A percentile compares a stretch with the other conserved stretches of the same genome.
These are phyloP conservation scores for Addax nasomaculatus DNA, from an alignment of 2,113 vertebrate species.

Conservation along the genomic window DNA sequence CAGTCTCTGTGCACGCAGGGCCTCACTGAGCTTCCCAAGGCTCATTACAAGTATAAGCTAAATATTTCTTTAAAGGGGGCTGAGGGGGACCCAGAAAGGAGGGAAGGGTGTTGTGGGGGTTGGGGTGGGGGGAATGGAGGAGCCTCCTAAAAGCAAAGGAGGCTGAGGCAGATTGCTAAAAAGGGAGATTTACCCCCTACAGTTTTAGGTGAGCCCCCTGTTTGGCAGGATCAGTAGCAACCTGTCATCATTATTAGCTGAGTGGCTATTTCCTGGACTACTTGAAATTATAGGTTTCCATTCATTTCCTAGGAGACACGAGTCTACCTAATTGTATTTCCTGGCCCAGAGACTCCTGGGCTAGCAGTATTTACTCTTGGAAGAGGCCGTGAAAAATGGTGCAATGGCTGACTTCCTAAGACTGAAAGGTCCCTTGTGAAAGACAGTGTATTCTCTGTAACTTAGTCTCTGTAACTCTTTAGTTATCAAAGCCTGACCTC, in stretches of 20 bases:
- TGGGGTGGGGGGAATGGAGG: neutral
- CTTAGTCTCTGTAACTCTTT: neutral
- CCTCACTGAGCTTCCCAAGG: slow-evolving; percentile 76
- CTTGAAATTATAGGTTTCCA: slow-evolving; percentile 21
- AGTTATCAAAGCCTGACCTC: neutral
- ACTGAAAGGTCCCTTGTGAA: neutral
- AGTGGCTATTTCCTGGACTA: neutral
- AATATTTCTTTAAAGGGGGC: slow-evolving; percentile 79
- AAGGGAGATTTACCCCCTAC: neutral
- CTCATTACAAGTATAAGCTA: slow-evolving; percentile 83
- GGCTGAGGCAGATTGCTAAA: neutral
- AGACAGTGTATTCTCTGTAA: neutral
- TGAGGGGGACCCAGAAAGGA: slow-evolving; percentile 42
- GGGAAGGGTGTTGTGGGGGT: neutral
- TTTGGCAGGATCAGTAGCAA: neutral
- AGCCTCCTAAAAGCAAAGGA: slow-evolving; percentile 68
- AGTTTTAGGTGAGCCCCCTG: neutral
- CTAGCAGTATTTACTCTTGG: neutral
- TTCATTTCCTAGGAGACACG: slow-evolving; percentile 5
- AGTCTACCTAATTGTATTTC: neutral
- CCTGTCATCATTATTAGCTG: neutral
- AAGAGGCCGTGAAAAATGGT: neutral
- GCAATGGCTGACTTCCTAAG: neutral
- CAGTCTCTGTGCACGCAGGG: slow-evolving; percentile 80
- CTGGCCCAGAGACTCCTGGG: neutral